These are phyloP conservation scores for Prunella strophiata DNA, from an alignment of 2,797 vertebrate genomes.

Conservation along the genomic window DNA sequence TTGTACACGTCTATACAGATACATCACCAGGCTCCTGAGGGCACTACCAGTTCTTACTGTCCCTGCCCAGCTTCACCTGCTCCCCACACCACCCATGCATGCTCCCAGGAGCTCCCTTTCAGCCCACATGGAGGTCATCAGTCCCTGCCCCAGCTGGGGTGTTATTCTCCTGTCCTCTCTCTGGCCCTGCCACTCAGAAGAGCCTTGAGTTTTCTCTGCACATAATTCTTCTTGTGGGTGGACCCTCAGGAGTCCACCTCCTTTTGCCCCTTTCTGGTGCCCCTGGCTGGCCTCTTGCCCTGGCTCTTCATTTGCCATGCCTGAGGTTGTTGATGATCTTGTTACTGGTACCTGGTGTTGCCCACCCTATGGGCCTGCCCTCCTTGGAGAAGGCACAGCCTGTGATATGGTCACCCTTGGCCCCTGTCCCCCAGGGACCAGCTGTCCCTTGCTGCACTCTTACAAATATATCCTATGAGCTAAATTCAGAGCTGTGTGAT, in stretches of 20 bases:
- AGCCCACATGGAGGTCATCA: accelerated
- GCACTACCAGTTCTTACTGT: not conserved
- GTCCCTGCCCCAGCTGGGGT: not conserved
- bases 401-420: not conserved
- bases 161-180: not conserved
- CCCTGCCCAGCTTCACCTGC: not conserved
- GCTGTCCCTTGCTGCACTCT: not conserved
- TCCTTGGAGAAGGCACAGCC: not conserved
- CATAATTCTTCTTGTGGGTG: not conserved
- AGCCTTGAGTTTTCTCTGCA: not conserved
- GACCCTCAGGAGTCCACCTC: accelerated
- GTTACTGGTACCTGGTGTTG: not conserved
- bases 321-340: accelerated
- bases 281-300: not conserved
- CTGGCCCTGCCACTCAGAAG: not conserved
- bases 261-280: not conserved
- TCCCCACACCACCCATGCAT: not conserved
- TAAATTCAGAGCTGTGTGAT: not conserved
- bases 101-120: not conserved
- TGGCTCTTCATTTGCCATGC: accelerated
- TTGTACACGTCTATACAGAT: not conserved
- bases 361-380: not conserved
- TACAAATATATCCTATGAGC: not conserved
- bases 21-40: not conserved
- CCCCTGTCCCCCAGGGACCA: not conserved